Percentiles rank a stretch among this genome's conserved stretches.
These are phyloP conservation scores for Engystomops pustulosus DNA, from an alignment of 2,113 vertebrate species.

Conservation along the genomic window DNA sequence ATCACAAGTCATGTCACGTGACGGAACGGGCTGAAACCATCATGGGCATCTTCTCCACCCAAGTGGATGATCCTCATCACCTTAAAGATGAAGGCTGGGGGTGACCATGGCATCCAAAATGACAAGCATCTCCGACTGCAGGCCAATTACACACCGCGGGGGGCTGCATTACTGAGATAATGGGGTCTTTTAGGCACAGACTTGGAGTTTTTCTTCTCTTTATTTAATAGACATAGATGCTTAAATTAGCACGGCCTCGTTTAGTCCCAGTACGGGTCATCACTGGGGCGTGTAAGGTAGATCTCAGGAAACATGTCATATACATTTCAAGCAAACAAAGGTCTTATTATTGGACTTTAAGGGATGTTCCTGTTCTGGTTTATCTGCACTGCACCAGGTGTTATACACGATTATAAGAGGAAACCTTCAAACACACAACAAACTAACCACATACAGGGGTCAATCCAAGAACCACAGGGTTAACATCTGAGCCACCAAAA, in stretches of 20 bases:
- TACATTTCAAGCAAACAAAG: neutral
- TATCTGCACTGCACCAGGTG: too few species aligned
- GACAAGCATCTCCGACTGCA: neutral
- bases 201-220: neutral
- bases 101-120: neutral
- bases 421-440: too few species aligned
- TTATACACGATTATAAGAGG: too few species aligned
- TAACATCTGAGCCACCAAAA: too few species aligned
- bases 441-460: too few species aligned
- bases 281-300: neutral
- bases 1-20: neutral
- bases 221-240: neutral
- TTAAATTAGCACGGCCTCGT: neutral
- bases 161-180: constrained; percentile 4
- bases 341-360: neutral
- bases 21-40: neutral
- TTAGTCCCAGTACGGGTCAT: neutral
- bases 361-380: too few species aligned
- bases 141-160: neutral
- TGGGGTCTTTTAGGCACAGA: neutral
- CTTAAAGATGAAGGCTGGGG: neutral
- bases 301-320: neutral
- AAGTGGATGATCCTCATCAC: neutral
- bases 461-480: too few species aligned
- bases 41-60: neutral